A percentile compares a stretch with the other conserved stretches of the same genome.
Conservation (phyloP, 2,113 vertebrate genomes). For the Chaetura pelagica region DNA sequence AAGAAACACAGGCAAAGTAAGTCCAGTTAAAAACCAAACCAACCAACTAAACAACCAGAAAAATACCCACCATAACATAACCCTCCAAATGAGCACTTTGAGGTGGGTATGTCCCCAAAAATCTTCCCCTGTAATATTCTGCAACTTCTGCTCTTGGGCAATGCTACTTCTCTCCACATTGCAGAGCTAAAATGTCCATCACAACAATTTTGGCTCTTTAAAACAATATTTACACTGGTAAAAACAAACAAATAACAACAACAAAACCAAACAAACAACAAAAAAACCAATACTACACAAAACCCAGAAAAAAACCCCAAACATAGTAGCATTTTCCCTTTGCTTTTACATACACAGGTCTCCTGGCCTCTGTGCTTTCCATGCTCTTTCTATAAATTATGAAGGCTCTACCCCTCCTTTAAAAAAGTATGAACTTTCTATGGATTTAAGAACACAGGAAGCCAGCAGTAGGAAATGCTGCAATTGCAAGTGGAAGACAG, state of each 20-base stretch:
- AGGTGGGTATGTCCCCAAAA: background rate
- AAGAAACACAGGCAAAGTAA: background rate
- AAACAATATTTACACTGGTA: background rate
- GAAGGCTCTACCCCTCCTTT: background rate
- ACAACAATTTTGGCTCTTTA: background rate
- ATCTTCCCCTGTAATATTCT: background rate
- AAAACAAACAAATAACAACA: no score
- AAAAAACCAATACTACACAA: no score
- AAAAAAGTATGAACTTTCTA: background rate
- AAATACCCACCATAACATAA: background rate
- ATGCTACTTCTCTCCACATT: accelerated
- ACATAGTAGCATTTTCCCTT: background rate
- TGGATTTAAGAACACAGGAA: background rate
- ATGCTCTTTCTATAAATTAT: background rate
- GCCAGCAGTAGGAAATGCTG: background rate
- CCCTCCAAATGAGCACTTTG: background rate
- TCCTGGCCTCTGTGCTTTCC: background rate
- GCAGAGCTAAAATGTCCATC: background rate
- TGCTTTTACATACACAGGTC: background rate
- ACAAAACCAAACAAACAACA: no score
- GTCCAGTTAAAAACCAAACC: background rate
- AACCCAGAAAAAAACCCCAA: no score
- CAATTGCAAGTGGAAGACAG: background rate
- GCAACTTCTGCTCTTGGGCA: background rate
- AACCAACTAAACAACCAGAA: background rate